Base-by-base conservation (phyloP, 2,113 vertebrate species). In the Scomber scombrus region DNA sequence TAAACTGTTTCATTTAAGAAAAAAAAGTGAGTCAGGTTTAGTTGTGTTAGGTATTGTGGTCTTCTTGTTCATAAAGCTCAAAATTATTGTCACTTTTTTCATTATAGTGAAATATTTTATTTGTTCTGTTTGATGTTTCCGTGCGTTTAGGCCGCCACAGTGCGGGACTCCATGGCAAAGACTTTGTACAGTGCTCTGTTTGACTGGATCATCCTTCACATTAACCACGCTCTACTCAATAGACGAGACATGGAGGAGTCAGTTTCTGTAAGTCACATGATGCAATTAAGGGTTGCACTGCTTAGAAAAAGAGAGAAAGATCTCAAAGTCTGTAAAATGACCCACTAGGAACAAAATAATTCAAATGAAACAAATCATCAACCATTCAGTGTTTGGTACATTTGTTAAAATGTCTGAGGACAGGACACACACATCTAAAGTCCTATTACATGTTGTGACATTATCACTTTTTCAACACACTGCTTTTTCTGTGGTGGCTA, bases 141-240 rank as follows among this genome's bases (percentile, higher is more conserved):
- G 23, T 63, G 31, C 3, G 2, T 71, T 31, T 11, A 99, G 98
- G 98, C 97, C 49, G 66, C 94, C 40, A 95, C 94, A 0, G 93
- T 94, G 12, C 94, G 98, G 0, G 97, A 99, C 92, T 99, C 98
- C 21, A 97, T 99, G 98, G 97, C 98, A 31, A 97, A 96, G 91
- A 97, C 96, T 15, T 88, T 99, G 49, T 99, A 99, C 92, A 93
- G 96, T 0, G 96, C 96, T 15, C 93, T 99, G 75, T 99, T 99
- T 58, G 98, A 99, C 47, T 99, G 98, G 98, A 98, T 99, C 11
- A 93, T 98, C 71, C 93, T 99, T 66, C 93, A 97, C 40, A 97
- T 99, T 86, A 99, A 99, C 91, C 97, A 98, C 0, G 96, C 98
- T 0, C 94, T 98, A 26, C 95, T 99, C 58, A 99, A 98, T 75